Percentiles rank a stretch among this genome's conserved stretches.
Conservation (phyloP, 2,797 vertebrate genomes). For the Channa striata region DNA sequence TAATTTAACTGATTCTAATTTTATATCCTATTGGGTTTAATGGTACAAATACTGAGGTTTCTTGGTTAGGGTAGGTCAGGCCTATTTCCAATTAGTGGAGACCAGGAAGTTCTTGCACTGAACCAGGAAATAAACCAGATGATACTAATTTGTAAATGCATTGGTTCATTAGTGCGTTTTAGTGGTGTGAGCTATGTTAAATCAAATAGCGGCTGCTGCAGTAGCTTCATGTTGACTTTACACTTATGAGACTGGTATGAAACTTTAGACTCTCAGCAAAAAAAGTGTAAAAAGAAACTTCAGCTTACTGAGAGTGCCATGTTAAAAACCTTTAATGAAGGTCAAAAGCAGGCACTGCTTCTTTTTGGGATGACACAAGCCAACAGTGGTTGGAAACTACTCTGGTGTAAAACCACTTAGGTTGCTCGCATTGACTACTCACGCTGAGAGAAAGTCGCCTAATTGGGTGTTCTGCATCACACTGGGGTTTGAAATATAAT, state of each 20-base stretch:
- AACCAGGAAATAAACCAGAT: background rate
- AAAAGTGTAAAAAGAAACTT: constrained; percentile 1
- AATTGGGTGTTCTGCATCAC: constrained; percentile 66
- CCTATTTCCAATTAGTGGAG: too few species aligned
- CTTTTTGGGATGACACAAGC: constrained; percentile 1
- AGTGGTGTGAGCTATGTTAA: background rate
- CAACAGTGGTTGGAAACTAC: constrained; percentile 14
- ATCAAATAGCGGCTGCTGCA: background rate
- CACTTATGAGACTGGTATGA: background rate
- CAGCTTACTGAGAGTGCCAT: background rate
- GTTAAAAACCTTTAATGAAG: background rate
- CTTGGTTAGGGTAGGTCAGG: too few species aligned
- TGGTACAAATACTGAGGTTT: too few species aligned
- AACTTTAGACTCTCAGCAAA: background rate
- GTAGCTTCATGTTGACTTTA: constrained; percentile 1
- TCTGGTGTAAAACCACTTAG: constrained; percentile 21
- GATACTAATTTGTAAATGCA: background rate
- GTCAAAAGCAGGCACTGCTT: background rate
- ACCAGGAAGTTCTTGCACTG: too few species aligned
- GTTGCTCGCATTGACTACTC: constrained; percentile 28
- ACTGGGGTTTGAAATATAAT: constrained; percentile 65
- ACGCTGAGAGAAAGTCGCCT: constrained; percentile 52
- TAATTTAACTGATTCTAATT: too few species aligned
- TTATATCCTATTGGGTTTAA: too few species aligned
- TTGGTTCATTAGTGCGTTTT: background rate